A percentile compares a stretch with the other conserved stretches of the same genome.
Conservation (phyloP, 2,797 vertebrate species). For the Buceros bicornis region DNA sequence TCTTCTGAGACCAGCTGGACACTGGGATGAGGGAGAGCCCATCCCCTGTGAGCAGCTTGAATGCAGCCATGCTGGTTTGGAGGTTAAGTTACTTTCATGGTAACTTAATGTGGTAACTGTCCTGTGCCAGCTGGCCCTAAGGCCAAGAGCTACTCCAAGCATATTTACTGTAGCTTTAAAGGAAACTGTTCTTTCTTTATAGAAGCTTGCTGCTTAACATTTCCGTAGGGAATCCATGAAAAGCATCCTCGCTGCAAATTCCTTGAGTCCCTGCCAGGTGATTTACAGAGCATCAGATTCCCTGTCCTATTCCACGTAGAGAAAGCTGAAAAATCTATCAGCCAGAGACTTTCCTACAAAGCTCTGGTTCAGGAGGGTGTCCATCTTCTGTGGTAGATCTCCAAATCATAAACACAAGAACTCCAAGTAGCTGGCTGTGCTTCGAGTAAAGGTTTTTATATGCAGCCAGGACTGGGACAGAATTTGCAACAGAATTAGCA, state of each 20-base stretch:
- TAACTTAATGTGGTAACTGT: accelerated
- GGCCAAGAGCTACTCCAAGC: background rate
- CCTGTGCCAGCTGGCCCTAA: background rate
- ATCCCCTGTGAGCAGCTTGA: background rate
- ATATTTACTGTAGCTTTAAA: background rate
- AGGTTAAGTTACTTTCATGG: background rate
- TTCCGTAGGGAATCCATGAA: background rate
- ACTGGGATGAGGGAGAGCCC: background rate
- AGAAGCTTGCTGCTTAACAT: background rate
- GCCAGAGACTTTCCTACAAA: background rate
- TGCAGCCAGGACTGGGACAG: background rate
- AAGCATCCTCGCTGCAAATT: background rate
- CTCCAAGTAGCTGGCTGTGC: background rate
- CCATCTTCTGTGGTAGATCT: slow-evolving; percentile 1
- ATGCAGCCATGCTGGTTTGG: background rate
- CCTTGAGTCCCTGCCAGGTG: background rate
- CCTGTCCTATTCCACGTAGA: background rate
- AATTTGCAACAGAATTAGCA: slow-evolving; percentile 25
- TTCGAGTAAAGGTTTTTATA: slow-evolving; percentile 21
- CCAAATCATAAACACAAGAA: slow-evolving; percentile 2
- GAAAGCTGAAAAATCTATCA: background rate
- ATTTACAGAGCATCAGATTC: background rate
- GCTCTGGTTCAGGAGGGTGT: background rate
- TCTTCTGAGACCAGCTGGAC: background rate
- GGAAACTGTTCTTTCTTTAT: background rate